Conservation (phyloP, 2,113 vertebrate species). For the Phylloscopus trochiloides region DNA sequence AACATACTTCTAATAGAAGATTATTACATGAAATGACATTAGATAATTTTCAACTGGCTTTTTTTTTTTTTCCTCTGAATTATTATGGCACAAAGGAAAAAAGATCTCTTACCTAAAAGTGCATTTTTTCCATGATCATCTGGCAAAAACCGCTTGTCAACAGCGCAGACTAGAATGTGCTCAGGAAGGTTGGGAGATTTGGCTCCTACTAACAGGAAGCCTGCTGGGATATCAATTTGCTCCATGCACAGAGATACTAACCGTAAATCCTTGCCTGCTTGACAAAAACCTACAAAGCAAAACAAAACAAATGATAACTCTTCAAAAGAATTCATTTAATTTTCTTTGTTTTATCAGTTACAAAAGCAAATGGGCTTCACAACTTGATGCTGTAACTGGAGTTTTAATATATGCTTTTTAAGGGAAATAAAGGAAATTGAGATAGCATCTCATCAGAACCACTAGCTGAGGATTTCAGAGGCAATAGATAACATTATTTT, state of each 20-base stretch:
- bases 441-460: not conserved
- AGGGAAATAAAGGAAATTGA: not conserved
- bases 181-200: constrained; percentile 94
- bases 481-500: not conserved
- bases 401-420: not conserved
- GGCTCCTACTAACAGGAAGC: constrained; percentile 95
- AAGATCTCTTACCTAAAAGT: constrained; percentile 92
- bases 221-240: constrained; percentile 87
- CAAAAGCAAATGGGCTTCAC: not conserved
- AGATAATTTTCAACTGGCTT: not conserved
- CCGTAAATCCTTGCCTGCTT: constrained; percentile 97
- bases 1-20: not conserved
- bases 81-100: not conserved
- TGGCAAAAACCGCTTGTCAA: constrained; percentile 95
- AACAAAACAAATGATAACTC: not conserved
- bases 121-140: constrained; percentile 99
- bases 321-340: not conserved
- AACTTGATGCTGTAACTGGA: not conserved
- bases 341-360: not conserved
- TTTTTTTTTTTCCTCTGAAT: not conserved
- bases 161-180: constrained; percentile 95
- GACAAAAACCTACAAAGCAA: constrained; percentile 89
- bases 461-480: not conserved
- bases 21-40: not conserved
- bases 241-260: constrained; percentile 91